A percentile compares a stretch with the other conserved stretches of the same genome.
Evolutionary conservation across 2,888 invertebrate genomes (phyloP).

Genomic region (Thelaira solivaga): DNA sequence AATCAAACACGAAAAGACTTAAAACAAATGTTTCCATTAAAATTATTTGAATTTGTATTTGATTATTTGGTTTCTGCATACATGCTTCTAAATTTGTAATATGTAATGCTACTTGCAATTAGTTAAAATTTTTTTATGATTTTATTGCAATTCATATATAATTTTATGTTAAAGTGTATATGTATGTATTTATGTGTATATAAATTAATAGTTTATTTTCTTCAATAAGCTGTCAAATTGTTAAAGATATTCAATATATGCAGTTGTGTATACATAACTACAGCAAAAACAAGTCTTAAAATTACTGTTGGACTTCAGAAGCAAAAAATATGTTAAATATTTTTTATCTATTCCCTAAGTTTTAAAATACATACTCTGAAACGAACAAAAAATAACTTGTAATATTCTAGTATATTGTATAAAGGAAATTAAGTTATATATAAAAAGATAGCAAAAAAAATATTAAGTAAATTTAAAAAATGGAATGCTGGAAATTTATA

Average conservation of each 20-base stretch:
- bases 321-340: slow-evolving; percentile 12
- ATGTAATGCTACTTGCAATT: not conserved
- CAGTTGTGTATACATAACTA: slow-evolving; percentile 17
- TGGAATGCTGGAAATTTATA: slow-evolving; percentile 31
- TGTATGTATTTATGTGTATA: slow-evolving; percentile 15
- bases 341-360: too few relatives aligned
- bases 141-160: too few relatives aligned
- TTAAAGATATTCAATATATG: slow-evolving; percentile 28
- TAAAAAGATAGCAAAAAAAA: slow-evolving; percentile 9
- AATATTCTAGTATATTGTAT: not conserved
- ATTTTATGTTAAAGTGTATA: slow-evolving; percentile 16
- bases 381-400: too few relatives aligned
- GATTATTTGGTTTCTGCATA: too few relatives aligned
- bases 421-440: slow-evolving; percentile 14
- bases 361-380: too few relatives aligned
- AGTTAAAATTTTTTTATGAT: slow-evolving; percentile 13
- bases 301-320: slow-evolving; percentile 31
- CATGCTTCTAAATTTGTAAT: too few relatives aligned
- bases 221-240: slow-evolving; percentile 12
- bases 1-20: too few relatives aligned
- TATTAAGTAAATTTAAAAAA: slow-evolving; percentile 13
- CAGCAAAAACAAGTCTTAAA: slow-evolving; percentile 13
- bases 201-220: not conserved
- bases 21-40: too few relatives aligned
- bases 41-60: too few relatives aligned